Percentiles rank a stretch among this genome's conserved stretches.
These are phyloP conservation scores for Trogon surrucura DNA, from an alignment of 2,113 vertebrate genomes.

Conservation along the genomic window DNA sequence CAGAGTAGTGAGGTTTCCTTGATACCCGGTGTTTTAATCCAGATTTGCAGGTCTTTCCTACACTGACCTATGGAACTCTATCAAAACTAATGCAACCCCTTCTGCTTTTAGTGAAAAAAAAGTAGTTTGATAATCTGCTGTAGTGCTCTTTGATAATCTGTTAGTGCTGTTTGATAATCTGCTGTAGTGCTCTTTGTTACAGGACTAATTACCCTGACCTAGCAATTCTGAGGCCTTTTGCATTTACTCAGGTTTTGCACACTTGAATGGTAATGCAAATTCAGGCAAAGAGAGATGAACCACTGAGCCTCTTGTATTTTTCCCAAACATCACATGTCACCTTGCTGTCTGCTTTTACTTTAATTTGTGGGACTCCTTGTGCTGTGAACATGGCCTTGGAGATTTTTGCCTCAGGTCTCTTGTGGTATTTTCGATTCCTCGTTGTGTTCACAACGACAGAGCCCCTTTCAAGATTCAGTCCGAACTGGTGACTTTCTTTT, in stretches of 20 bases:
- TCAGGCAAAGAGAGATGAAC: not conserved
- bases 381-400: not conserved
- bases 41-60: not conserved
- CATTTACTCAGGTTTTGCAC: not conserved
- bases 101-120: not conserved
- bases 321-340: not conserved
- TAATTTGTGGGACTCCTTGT: not conserved
- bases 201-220: not conserved
- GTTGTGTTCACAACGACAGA: not conserved
- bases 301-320: not conserved
- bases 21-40: not conserved
- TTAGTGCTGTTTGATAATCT: too few relatives aligned
- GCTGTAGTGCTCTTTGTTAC: not conserved
- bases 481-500: not conserved
- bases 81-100: not conserved
- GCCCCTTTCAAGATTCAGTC: not conserved
- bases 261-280: not conserved
- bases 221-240: not conserved
- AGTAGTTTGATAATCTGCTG: not conserved
- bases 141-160: not conserved
- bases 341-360: not conserved
- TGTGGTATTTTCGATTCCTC: not conserved
- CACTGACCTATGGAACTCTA: not conserved
- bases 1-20: not conserved
- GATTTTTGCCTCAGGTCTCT: slow-evolving; percentile 32